Evolutionary conservation across 2,113 vertebrate species (phyloP).

Genomic region (Copsychus sechellarum): DNA sequence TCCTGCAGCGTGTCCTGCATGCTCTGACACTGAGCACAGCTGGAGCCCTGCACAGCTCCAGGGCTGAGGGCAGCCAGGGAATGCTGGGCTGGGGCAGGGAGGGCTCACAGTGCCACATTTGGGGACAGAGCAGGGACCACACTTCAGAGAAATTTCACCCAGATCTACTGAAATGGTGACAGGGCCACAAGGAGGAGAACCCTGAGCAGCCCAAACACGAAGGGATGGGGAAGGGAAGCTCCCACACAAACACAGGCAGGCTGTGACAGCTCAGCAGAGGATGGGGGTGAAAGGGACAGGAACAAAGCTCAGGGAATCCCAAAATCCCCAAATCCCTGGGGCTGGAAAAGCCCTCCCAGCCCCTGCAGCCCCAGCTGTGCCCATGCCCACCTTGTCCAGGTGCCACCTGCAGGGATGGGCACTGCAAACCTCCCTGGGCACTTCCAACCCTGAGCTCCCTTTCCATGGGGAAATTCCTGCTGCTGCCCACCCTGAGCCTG

Average conservation of each 20-base stretch:
- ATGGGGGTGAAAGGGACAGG: neutral
- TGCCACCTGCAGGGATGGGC: too few relatives aligned
- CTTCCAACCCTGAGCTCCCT: too few relatives aligned
- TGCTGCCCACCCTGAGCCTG: too few relatives aligned
- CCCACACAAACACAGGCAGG: neutral
- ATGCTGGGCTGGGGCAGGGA: neutral
- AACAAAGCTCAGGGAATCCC: neutral
- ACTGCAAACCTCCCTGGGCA: too few relatives aligned
- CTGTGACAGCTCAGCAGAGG: neutral
- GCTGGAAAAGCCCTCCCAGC: neutral
- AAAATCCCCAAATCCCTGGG: fast-evolving
- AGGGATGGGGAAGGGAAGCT: neutral
- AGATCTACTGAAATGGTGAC: neutral
- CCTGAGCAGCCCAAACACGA: fast-evolving
- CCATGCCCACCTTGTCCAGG: neutral
- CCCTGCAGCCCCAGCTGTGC: fast-evolving
- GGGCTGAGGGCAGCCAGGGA: neutral
- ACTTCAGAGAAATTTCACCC: neutral
- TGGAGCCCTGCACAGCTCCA: neutral
- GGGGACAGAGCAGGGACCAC: neutral
- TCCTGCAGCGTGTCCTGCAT: neutral
- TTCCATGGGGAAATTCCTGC: too few relatives aligned
- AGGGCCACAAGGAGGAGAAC: neutral
- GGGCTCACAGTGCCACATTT: fast-evolving
- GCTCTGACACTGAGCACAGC: neutral